phyloP scores from a whole-genome alignment of 2,797 vertebrate genomes.

The Aeoliscus strigatus region DNA sequence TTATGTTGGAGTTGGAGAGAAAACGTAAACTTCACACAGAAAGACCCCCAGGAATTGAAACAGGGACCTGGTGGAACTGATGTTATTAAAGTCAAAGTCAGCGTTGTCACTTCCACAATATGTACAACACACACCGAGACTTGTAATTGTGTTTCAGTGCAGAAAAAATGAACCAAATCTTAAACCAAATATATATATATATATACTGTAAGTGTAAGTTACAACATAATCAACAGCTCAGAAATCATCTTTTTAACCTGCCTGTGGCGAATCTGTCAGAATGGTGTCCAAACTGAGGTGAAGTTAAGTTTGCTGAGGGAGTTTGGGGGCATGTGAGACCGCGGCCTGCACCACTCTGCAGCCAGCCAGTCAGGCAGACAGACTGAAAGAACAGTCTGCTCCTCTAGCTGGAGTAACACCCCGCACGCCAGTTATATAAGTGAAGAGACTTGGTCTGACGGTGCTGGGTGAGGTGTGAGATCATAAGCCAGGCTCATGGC shows the following conservation, averaged over 20 bases:
- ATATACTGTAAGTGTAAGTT: too few species aligned
- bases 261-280: slow-evolving; percentile 36
- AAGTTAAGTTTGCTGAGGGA: slow-evolving; percentile 47
- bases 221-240: too few species aligned
- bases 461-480: slow-evolving; percentile 53
- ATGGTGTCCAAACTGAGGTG: slow-evolving; percentile 41
- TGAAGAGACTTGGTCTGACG: slow-evolving; percentile 44
- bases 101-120: too few species aligned
- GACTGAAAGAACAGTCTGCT: slow-evolving; percentile 22
- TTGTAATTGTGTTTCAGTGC: too few species aligned
- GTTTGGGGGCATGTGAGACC: slow-evolving; percentile 34
- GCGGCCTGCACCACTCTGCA: slow-evolving; percentile 34
- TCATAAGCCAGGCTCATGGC: slow-evolving; percentile 38
- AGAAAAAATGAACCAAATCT: too few species aligned
- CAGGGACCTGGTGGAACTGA: too few species aligned
- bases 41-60: too few species aligned
- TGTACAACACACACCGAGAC: too few species aligned
- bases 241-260: slow-evolving; percentile 38
- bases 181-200: too few species aligned
- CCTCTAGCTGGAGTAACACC: slow-evolving; percentile 29
- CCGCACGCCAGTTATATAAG: slow-evolving; percentile 54
- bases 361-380: slow-evolving; percentile 36
- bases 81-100: too few species aligned
- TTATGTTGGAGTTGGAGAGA: too few species aligned
- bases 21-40: too few species aligned